These are phyloP conservation scores for Scarus forsteni DNA, from an alignment of 2,797 vertebrate genomes.

Conservation along the genomic window DNA sequence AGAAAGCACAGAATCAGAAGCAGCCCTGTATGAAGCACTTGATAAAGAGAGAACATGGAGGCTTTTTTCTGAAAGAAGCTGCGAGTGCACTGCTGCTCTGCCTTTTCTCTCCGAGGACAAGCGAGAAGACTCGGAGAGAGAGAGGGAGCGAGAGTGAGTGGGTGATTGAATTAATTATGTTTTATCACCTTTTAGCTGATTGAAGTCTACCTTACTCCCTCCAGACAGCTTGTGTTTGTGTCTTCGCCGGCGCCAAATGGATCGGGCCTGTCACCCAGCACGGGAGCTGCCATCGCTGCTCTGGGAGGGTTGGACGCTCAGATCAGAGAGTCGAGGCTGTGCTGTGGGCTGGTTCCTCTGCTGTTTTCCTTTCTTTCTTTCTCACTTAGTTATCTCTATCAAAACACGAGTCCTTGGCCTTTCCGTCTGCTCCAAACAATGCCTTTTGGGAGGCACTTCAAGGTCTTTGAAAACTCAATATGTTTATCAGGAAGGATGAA, in stretches of 20 bases:
- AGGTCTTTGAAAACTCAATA: constrained; percentile 27
- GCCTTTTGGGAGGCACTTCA: constrained; percentile 43
- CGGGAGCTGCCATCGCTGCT: constrained; percentile 50
- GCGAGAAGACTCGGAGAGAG: not conserved
- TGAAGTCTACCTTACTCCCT: constrained; percentile 76
- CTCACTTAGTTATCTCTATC: constrained; percentile 53
- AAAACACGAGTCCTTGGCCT: constrained; percentile 25
- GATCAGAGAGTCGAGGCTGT: constrained; percentile 32
- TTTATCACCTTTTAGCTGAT: constrained; percentile 85
- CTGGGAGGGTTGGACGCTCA: constrained; percentile 53
- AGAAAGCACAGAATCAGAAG: constrained; percentile 19
- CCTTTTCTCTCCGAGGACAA: constrained; percentile 33
- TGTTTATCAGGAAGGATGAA: constrained; percentile 31
- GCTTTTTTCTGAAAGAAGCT: constrained; percentile 30
- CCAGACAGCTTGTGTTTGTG: constrained; percentile 69
- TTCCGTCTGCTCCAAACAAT: constrained; percentile 33
- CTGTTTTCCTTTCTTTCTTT: constrained; percentile 42
- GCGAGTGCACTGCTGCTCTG: constrained; percentile 31
- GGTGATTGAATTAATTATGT: constrained; percentile 79
- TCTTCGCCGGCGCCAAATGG: constrained; percentile 67
- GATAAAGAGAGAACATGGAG: constrained; percentile 30
- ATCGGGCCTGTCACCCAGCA: constrained; percentile 57
- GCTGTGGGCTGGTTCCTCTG: constrained; percentile 9
- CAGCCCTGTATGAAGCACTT: constrained; percentile 21
- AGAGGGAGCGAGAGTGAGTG: constrained; percentile 34